Evolutionary conservation across 2,888 invertebrate genomes (phyloP), one percentile per base, ranked within the genome.

Genomic region (Vanessa cardui): DNA sequence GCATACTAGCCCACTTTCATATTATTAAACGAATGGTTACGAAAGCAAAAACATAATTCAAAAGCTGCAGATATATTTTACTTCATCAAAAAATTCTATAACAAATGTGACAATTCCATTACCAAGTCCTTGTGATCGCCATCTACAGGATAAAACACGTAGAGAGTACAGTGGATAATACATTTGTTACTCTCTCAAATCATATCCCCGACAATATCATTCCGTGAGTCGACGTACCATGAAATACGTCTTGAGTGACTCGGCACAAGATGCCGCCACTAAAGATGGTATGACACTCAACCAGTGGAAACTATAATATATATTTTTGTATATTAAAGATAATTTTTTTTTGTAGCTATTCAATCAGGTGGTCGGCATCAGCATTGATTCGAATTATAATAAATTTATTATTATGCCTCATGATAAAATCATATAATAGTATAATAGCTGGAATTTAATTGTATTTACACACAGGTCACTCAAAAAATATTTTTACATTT

Each of bases 221-320:
- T 89, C 88, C 85, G 86, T 83, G 86, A 88, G 90, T 85, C 87
- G 92, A 89, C 92, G 92, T 91, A 88, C 86, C 92, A 89, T 92
- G 91, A 91, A 92, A 92, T 92, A 90, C 90, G 89, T 83, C 88
- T 80, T 87, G 92, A 92, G 89, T 92, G 92, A 92, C 89, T 92
- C 88, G 87, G 83, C 92, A 88, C 81, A 90, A 89, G 88, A 88
- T 85, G 86, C 86, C 83, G 81, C 80, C 81, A 83, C 87, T 87
- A 84, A 86, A 83, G 49, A 63, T 62, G 58, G 47, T 50, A 69
- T 54, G 68, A 2, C 39, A 18, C 16, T 44, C 26, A 15, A 44
- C 45, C 64, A 81, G 21, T 74, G 4, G 0, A 62, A 72, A 80
- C 76, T 77, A 77, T 73, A 56, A 31, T 26, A 60, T 60, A 33